Conservation (phyloP, 2,113 vertebrate genomes). For the Macrotus californicus region DNA sequence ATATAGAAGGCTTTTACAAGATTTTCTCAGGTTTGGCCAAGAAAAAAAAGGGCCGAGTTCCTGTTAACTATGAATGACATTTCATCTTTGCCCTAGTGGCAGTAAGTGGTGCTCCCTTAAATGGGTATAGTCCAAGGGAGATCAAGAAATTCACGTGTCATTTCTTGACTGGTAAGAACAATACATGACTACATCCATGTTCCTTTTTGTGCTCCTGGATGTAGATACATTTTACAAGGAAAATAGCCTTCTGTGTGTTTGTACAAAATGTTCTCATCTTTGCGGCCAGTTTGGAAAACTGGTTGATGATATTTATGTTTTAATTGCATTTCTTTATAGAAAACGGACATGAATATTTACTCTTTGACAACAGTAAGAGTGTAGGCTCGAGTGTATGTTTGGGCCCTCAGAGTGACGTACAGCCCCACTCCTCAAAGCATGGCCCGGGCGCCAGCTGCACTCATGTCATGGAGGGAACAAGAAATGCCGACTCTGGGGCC, state of each 20-base stretch:
- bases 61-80: not conserved
- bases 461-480: not conserved
- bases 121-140: not conserved
- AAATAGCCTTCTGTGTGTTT: conserved; percentile 1
- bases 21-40: not conserved
- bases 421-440: not conserved
- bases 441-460: not conserved
- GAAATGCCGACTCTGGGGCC: not conserved
- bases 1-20: not conserved
- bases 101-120: not conserved
- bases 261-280: not conserved
- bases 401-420: not conserved
- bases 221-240: not conserved
- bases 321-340: conserved; percentile 1
- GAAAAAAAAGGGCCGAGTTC: conserved; percentile 26
- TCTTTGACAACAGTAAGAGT: not conserved
- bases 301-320: not conserved
- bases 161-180: not conserved
- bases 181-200: not conserved
- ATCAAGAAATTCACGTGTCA: not conserved
- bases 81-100: not conserved
- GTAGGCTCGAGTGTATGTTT: not conserved
- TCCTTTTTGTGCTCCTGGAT: not conserved
- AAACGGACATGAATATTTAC: not conserved
- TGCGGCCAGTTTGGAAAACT: conserved; percentile 34